phyloP scores from a whole-genome alignment of 1,140 invertebrate species.

The Brachionus sp. region DNA sequence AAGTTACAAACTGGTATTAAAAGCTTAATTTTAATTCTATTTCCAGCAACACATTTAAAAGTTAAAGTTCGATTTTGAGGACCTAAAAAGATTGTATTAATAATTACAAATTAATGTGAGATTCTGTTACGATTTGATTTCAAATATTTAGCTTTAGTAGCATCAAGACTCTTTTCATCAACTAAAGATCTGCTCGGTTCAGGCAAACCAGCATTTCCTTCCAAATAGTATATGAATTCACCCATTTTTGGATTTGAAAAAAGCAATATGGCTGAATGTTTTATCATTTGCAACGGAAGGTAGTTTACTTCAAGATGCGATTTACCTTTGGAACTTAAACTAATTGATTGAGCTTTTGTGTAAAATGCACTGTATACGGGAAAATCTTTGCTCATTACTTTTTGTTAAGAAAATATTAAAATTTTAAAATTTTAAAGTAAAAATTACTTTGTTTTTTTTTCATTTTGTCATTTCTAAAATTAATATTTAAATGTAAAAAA shows the following conservation, averaged over 20 bases:
- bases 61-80: conserved; percentile 54
- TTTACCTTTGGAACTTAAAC: conserved; percentile 49
- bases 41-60: conserved; percentile 58
- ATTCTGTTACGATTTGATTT: conserved; percentile 32
- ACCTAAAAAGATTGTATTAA: conserved; percentile 51
- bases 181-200: conserved; percentile 53
- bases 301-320: conserved; percentile 54
- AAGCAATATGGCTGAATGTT: conserved; percentile 55
- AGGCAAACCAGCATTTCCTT: conserved; percentile 53
- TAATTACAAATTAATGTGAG: no score
- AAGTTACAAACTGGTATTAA: conserved; percentile 55
- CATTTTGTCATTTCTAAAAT: conserved; percentile 19
- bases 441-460: not conserved
- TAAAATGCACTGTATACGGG: conserved; percentile 54
- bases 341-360: conserved; percentile 50
- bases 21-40: conserved; percentile 52
- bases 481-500: not conserved
- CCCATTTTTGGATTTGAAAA: conserved; percentile 57
- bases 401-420: not conserved
- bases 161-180: conserved; percentile 43
- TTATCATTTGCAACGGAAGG: conserved; percentile 56
- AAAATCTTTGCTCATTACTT: conserved; percentile 46
- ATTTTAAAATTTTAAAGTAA: not conserved
- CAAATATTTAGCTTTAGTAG: conserved; percentile 47
- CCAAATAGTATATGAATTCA: conserved; percentile 59